phyloP scores from a whole-genome alignment of 2,113 vertebrate genomes.

The Amblyornis subalaris region DNA sequence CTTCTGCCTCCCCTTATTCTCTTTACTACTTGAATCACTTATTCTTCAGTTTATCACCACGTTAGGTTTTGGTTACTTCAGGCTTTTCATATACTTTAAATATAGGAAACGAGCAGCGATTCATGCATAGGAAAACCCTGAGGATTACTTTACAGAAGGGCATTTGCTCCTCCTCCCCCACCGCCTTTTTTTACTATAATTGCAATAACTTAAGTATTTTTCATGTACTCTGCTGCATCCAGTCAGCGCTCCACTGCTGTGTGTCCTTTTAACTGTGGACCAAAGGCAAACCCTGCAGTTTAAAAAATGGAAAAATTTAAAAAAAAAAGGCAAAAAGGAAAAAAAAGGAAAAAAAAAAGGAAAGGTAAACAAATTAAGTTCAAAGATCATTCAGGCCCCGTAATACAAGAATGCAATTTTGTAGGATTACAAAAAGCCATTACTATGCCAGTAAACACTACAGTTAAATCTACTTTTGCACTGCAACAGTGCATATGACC shows the following conservation, averaged over 20 bases:
- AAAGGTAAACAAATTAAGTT: not conserved
- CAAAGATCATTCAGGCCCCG: conserved; percentile 66
- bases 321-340: not conserved
- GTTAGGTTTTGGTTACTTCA: conserved; percentile 65
- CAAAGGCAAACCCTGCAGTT: conserved; percentile 75
- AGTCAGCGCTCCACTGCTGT: conserved; percentile 70
- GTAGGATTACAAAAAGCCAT: conserved; percentile 81
- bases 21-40: conserved; percentile 56
- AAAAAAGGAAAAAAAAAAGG: not conserved
- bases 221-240: conserved; percentile 69
- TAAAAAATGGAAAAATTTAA: not conserved
- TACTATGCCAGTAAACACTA: conserved; percentile 83
- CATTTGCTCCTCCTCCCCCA: conserved; percentile 46
- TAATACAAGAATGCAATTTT: conserved; percentile 74
- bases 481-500: conserved; percentile 93
- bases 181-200: conserved; percentile 61
- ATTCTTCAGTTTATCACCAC: not conserved
- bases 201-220: conserved; percentile 82
- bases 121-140: conserved; percentile 35
- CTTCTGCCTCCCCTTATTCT: conserved; percentile 42
- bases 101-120: conserved; percentile 56
- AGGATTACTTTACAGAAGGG: conserved; percentile 67
- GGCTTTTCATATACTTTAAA: conserved; percentile 70
- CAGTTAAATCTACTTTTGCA: conserved; percentile 83
- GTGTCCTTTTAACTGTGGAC: conserved; percentile 79